Percentiles rank a stretch among this genome's conserved stretches.
These are phyloP conservation scores for Trichogramma pretiosum DNA, from an alignment of 1,140 invertebrate genomes.

Conservation along the genomic window DNA sequence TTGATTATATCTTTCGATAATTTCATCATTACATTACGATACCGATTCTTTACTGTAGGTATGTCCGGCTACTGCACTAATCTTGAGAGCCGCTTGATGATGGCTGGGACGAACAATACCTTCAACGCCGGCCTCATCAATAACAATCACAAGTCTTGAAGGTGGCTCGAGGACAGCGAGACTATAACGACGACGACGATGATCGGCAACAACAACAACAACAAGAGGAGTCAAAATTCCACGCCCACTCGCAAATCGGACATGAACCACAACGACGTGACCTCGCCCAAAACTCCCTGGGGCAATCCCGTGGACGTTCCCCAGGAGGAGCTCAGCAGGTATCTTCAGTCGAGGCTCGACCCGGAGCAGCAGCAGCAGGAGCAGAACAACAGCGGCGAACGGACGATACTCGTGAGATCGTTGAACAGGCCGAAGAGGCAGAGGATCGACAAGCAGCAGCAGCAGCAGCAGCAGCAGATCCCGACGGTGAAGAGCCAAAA, in stretches of 20 bases:
- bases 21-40: too few relatives aligned
- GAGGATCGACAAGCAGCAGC: too few relatives aligned
- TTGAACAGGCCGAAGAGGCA: neutral
- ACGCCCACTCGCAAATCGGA: too few relatives aligned
- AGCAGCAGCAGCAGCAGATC: too few relatives aligned
- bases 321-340: neutral
- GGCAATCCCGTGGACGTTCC: constrained; percentile 14
- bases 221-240: too few relatives aligned
- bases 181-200: constrained; percentile 7
- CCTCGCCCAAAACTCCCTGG: constrained; percentile 2
- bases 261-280: neutral
- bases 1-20: too few relatives aligned
- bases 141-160: constrained; percentile 46
- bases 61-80: too few relatives aligned
- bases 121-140: too few relatives aligned
- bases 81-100: constrained; percentile 37
- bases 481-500: neutral
- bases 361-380: too few relatives aligned
- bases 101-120: constrained; percentile 32
- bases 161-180: constrained; percentile 34
- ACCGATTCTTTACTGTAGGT: too few relatives aligned
- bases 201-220: neutral
- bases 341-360: neutral
- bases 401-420: neutral
- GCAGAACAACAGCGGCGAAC: too few relatives aligned